phyloP scores from a whole-genome alignment of 2,797 vertebrate genomes.

The Nothura maculosa region DNA sequence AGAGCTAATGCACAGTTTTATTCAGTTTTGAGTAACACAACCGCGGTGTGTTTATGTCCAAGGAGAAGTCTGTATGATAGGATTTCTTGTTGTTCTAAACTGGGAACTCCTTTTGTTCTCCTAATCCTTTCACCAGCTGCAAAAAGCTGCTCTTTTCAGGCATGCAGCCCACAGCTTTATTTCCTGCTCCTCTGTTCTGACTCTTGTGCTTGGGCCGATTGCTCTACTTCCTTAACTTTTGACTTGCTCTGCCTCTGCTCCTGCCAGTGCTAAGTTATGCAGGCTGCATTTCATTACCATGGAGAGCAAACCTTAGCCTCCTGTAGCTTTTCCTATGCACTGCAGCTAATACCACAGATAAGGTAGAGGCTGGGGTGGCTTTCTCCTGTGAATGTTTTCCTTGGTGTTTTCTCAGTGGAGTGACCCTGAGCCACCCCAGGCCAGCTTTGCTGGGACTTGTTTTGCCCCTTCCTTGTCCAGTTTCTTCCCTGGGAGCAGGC shows the following conservation, averaged over 20 bases:
- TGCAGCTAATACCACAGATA: background rate
- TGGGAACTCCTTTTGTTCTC: conserved; percentile 55
- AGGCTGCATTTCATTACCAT: conserved; percentile 73
- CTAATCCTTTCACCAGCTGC: conserved; percentile 65
- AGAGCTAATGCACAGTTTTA: background rate
- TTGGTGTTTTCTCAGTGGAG: background rate
- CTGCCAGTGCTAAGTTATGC: conserved; percentile 65
- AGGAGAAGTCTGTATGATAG: conserved; percentile 29
- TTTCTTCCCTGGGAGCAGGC: background rate
- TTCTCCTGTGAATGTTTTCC: background rate
- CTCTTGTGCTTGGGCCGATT: conserved; percentile 65
- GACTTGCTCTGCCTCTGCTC: conserved; percentile 64
- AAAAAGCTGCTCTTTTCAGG: conserved; percentile 60
- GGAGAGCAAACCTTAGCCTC: conserved; percentile 11
- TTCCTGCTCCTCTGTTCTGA: conserved; percentile 70
- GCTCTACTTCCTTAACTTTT: conserved; percentile 72
- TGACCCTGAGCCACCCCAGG: background rate
- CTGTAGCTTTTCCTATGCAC: rapidly evolving
- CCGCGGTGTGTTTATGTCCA: conserved; percentile 29
- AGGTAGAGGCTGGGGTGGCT: background rate
- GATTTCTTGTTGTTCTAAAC: conserved; percentile 46
- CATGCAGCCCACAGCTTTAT: conserved; percentile 63
- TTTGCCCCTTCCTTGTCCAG: background rate
- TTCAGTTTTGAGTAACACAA: background rate
- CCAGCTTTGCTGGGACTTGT: background rate